phyloP scores from a whole-genome alignment of 2,113 vertebrate genomes.

The Microtus oregoni region DNA sequence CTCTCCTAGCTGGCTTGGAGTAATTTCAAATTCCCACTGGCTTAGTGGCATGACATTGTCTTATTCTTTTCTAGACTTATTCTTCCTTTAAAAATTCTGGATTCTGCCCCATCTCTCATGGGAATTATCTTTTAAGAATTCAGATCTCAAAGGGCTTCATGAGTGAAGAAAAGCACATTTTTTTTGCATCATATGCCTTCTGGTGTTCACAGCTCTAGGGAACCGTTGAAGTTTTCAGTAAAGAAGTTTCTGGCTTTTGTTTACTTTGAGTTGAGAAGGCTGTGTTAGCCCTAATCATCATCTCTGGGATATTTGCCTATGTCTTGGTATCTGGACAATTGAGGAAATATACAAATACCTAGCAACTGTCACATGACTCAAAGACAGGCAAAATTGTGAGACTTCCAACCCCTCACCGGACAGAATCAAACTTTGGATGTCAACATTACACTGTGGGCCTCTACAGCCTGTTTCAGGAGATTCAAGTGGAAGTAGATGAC shows the following conservation, averaged over 20 bases:
- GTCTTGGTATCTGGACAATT: not conserved
- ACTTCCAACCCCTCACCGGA: fast-evolving
- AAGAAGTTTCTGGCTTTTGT: conserved; percentile 32
- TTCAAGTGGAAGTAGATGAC: not conserved
- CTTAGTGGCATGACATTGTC: conserved; percentile 26
- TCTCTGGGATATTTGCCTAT: not conserved
- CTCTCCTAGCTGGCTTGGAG: conserved; percentile 42
- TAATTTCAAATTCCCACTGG: conserved; percentile 66
- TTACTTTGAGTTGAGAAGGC: conserved; percentile 54
- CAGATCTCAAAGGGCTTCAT: not conserved
- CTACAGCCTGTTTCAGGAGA: not conserved
- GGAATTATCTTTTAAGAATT: conserved; percentile 58
- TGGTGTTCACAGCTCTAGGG: conserved; percentile 32
- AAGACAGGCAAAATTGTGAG: not conserved
- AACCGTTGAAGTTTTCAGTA: conserved; percentile 19
- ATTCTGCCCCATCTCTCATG: not conserved
- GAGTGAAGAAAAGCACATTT: conserved; percentile 30
- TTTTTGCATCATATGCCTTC: conserved; percentile 52
- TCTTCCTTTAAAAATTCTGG: not conserved
- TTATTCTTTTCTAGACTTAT: conserved; percentile 29
- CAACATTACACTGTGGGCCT: not conserved
- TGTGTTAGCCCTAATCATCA: not conserved
- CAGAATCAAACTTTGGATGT: not conserved
- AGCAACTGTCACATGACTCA: not conserved
- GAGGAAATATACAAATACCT: conserved; percentile 54